Percentiles rank a stretch among this genome's conserved stretches.
Evolutionary conservation across 2,113 vertebrate genomes (phyloP).

Genomic region (Lichenostomus cassidix): DNA sequence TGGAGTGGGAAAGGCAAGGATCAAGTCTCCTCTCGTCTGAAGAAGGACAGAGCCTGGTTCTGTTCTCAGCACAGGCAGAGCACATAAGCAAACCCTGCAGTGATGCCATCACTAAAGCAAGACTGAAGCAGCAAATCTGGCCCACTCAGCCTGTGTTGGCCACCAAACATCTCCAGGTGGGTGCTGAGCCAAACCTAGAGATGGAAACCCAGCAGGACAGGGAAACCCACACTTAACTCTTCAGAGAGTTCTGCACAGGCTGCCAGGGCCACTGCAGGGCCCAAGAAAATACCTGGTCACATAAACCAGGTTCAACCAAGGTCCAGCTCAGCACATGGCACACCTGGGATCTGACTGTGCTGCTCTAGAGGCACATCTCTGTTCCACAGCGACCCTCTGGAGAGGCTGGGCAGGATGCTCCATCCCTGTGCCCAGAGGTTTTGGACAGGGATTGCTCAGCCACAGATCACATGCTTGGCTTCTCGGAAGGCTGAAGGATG

Average conservation of each 20-base stretch:
- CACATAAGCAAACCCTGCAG: fast-evolving
- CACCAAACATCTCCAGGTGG: neutral
- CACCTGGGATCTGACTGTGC: fast-evolving
- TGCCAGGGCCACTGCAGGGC: neutral
- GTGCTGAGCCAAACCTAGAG: neutral
- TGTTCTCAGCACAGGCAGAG: neutral
- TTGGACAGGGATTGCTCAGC: neutral
- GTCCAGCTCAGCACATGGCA: neutral
- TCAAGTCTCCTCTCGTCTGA: neutral
- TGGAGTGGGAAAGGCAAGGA: neutral
- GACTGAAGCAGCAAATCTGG: neutral
- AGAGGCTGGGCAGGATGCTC: neutral
- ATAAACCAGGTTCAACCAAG: neutral
- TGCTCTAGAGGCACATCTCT: fast-evolving
- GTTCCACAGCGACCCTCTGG: neutral
- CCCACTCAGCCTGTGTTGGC: neutral
- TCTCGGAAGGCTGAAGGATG: slow-evolving; percentile 60
- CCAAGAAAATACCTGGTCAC: neutral
- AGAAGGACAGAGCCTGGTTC: neutral
- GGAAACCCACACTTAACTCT: fast-evolving
- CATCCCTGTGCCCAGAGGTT: neutral
- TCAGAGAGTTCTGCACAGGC: neutral
- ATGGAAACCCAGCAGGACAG: neutral
- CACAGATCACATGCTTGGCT: neutral
- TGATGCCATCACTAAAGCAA: neutral